These are phyloP conservation scores for Microtus montanus DNA, from an alignment of 2,113 vertebrate species.

Conservation along the genomic window DNA sequence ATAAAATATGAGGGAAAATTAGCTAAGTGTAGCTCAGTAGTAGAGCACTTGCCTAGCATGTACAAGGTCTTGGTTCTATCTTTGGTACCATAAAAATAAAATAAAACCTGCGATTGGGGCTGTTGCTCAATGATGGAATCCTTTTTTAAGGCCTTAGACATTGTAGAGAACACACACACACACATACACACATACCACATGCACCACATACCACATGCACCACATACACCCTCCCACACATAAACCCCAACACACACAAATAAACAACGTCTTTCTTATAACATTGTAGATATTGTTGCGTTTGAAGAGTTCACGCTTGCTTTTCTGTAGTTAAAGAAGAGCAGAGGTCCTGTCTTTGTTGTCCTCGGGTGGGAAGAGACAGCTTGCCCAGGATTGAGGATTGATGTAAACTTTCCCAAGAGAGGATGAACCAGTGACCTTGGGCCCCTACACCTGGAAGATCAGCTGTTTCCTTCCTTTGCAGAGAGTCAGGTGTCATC, in stretches of 20 bases:
- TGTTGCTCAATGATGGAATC: neutral
- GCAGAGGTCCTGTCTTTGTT: neutral
- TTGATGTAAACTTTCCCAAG: constrained; percentile 46
- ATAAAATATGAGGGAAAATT: neutral
- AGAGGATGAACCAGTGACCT: constrained; percentile 48
- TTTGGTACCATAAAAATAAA: neutral
- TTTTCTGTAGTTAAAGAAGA: neutral
- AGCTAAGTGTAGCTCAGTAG: neutral
- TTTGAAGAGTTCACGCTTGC: neutral
- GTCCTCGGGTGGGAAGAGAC: neutral
- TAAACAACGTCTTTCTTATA: neutral
- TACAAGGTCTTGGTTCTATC: neutral
- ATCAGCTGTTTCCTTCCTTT: constrained; percentile 53
- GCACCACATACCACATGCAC: neutral
- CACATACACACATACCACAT: neutral
- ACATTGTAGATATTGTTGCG: neutral
- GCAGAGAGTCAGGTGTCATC: constrained; percentile 55
- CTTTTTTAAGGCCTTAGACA: neutral
- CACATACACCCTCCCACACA: neutral
- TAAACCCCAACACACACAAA: neutral
- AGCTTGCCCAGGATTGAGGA: neutral
- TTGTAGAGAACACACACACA: neutral
- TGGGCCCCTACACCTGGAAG: neutral
- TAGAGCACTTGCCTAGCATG: neutral
- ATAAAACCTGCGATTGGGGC: neutral